phyloP scores from a whole-genome alignment of 2,113 vertebrate genomes.

The Lampris incognitus region DNA sequence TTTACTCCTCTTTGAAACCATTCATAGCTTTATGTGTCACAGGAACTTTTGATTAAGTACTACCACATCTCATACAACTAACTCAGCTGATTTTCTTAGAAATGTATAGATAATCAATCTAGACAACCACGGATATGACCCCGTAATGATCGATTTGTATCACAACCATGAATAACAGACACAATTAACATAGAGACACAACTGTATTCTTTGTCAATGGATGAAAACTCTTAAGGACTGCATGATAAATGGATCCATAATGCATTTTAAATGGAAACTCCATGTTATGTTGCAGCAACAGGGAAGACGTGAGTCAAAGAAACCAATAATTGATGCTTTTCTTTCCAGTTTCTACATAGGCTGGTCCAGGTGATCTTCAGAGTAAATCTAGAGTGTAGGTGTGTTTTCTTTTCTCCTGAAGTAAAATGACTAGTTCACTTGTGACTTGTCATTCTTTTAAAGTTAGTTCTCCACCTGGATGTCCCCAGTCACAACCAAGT shows the following conservation, averaged over 20 bases:
- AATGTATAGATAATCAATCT: constrained; percentile 3
- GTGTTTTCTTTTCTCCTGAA: not conserved
- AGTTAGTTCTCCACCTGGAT: not conserved
- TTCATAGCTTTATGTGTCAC: not conserved
- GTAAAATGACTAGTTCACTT: not conserved
- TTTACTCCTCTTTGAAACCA: constrained; percentile 20
- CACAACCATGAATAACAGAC: not conserved
- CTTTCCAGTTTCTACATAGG: not conserved
- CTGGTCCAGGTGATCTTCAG: not conserved
- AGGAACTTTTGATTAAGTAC: constrained; percentile 18
- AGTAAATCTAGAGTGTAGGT: not conserved
- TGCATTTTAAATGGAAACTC: constrained; percentile 8
- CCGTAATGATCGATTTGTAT: not conserved
- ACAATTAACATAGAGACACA: not conserved
- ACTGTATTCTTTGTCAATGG: constrained; percentile 15
- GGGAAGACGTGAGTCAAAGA: not conserved
- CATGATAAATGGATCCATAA: constrained; percentile 7
- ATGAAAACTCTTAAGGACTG: constrained; percentile 1
- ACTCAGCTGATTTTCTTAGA: not conserved
- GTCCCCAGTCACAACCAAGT: constrained; percentile 2
- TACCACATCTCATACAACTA: not conserved
- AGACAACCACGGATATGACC: not conserved
- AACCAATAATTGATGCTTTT: not conserved
- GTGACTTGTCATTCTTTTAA: no score
- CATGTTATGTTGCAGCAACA: not conserved